These are phyloP conservation scores for Dryomyza anilis DNA, from an alignment of 2,888 invertebrate genomes.

Conservation along the genomic window DNA sequence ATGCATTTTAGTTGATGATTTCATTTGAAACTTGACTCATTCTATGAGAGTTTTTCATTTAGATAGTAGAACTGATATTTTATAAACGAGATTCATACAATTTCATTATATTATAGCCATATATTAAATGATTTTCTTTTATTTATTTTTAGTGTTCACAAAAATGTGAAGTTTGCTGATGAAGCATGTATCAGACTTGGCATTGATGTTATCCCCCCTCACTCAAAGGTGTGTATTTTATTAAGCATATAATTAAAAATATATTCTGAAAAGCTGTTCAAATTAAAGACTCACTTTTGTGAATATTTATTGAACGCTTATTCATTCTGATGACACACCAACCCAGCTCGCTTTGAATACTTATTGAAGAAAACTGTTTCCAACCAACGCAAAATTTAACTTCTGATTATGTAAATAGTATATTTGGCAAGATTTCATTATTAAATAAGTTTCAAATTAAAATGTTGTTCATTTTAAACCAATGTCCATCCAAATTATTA, in stretches of 20 bases:
- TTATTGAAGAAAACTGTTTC: constrained; percentile 48
- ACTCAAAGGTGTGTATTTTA: neutral
- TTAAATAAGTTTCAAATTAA: neutral
- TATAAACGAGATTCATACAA: neutral
- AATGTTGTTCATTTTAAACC: neutral
- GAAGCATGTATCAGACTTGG: too few species aligned
- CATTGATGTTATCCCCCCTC: too few species aligned
- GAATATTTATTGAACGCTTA: neutral
- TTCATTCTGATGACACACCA: neutral
- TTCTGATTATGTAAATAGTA: constrained; percentile 26
- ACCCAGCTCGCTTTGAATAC: constrained; percentile 52
- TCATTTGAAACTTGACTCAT: constrained; percentile 34
- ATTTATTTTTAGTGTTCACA: neutral
- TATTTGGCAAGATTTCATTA: too few species aligned
- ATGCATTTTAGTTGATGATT: too few species aligned
- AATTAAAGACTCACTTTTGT: neutral
- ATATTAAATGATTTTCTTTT: neutral
- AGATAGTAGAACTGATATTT: constrained; percentile 43
- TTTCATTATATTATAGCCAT: neutral
- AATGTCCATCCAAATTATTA: neutral
- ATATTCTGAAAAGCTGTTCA: neutral
- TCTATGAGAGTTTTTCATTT: constrained; percentile 36
- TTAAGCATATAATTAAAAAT: neutral
- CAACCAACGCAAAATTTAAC: constrained; percentile 38
- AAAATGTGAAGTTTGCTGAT: neutral